These are phyloP conservation scores for Madoqua kirkii DNA, from an alignment of 2,113 vertebrate species.

Conservation along the genomic window DNA sequence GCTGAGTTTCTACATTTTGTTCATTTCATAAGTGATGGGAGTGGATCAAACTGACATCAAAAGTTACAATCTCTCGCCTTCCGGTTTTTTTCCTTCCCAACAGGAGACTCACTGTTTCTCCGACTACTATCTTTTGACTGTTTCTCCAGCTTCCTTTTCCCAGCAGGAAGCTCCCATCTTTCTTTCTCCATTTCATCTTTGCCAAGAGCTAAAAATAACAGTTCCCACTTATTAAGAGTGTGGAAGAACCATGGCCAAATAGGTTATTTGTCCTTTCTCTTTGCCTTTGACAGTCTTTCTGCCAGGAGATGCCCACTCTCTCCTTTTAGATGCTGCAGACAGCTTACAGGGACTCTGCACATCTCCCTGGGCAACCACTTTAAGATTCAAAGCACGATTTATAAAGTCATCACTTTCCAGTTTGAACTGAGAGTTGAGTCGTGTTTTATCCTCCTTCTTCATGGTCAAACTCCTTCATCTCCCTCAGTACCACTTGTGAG, in stretches of 20 bases:
- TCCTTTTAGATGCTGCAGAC: background rate
- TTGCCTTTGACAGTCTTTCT: background rate
- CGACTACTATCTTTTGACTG: background rate
- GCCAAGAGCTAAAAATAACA: background rate
- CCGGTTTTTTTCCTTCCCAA: background rate
- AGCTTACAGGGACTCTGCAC: accelerated
- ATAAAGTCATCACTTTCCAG: background rate
- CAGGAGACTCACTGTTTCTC: background rate
- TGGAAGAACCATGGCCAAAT: background rate
- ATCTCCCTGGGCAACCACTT: conserved; percentile 39
- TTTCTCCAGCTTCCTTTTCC: background rate
- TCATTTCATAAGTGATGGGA: background rate
- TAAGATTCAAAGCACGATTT: background rate
- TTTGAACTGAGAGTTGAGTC: background rate
- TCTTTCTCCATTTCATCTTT: background rate
- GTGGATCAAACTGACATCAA: background rate
- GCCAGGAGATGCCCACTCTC: background rate
- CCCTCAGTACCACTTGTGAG: background rate
- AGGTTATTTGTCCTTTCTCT: background rate
- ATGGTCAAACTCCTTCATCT: accelerated
- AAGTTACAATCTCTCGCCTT: background rate
- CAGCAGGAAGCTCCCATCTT: background rate
- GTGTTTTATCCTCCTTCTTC: background rate
- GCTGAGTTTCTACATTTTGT: background rate
- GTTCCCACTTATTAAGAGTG: background rate